phyloP scores from a whole-genome alignment of 2,888 invertebrate species.

The Phlogophora meticulosa region DNA sequence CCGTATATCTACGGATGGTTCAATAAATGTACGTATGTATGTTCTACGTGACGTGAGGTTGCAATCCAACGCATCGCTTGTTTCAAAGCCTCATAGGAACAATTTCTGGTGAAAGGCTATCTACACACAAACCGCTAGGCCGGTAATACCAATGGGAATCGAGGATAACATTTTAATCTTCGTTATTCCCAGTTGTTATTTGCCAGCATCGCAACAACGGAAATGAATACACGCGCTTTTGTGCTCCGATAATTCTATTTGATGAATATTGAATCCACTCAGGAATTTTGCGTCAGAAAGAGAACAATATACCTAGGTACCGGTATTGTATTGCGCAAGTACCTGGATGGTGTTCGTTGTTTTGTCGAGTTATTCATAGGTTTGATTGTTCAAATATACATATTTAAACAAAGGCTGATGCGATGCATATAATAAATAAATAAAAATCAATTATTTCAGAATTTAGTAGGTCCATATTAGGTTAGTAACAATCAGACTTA shows the following conservation, averaged over 20 bases:
- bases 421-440: background rate
- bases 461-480: too few species aligned
- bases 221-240: slow-evolving; percentile 62
- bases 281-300: slow-evolving; percentile 53
- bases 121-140: slow-evolving; percentile 57
- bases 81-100: slow-evolving; percentile 51
- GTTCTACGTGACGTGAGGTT: background rate
- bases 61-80: slow-evolving; percentile 28
- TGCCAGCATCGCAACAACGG: slow-evolving; percentile 50
- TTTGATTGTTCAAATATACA: slow-evolving; percentile 8
- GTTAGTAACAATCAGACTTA: too few species aligned
- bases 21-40: too few species aligned
- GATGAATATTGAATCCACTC: slow-evolving; percentile 57
- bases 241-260: slow-evolving; percentile 58
- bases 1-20: too few species aligned
- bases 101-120: slow-evolving; percentile 57
- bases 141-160: slow-evolving; percentile 61
- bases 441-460: too few species aligned
- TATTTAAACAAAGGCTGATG: background rate
- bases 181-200: slow-evolving; percentile 65
- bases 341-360: slow-evolving; percentile 1
- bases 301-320: slow-evolving; percentile 19
- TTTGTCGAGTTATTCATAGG: slow-evolving; percentile 13
- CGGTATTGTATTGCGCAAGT: slow-evolving; percentile 19
- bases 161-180: slow-evolving; percentile 66